phyloP scores from a whole-genome alignment of 2,797 vertebrate species.

The Acomys russatus region DNA sequence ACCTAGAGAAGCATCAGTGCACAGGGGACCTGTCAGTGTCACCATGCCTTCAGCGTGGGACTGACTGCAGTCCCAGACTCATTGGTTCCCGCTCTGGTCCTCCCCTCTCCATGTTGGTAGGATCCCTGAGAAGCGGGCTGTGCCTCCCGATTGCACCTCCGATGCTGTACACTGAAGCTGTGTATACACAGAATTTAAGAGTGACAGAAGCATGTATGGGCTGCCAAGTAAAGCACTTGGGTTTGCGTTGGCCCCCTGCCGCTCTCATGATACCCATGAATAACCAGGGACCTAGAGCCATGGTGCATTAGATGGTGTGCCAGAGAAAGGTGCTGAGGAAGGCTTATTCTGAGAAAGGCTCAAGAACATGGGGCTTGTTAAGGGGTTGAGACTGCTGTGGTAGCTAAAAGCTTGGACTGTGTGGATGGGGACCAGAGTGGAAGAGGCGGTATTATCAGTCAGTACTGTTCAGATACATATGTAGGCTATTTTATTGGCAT shows the following conservation, averaged over 20 bases:
- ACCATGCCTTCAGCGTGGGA: neutral
- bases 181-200: conserved; percentile 9
- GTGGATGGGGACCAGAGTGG: neutral
- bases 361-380: neutral
- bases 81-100: neutral
- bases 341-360: conserved; percentile 13
- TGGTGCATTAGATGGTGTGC: neutral
- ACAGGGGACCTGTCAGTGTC: neutral
- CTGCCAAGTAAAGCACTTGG: conserved; percentile 44
- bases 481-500: conserved; percentile 54
- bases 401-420: conserved; percentile 9
- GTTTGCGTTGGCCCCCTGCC: conserved; percentile 12
- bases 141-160: neutral
- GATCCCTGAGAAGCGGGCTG: neutral
- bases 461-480: conserved; percentile 32
- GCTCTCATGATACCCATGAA: neutral
- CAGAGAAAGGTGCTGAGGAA: neutral
- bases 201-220: neutral
- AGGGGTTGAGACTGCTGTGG: neutral
- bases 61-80: neutral
- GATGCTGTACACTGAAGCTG: neutral
- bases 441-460: conserved; percentile 15
- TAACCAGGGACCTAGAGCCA: neutral
- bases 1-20: neutral
- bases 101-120: neutral